Evolutionary conservation across 2,113 vertebrate species (phyloP).

Genomic region (Gopherus flavomarginatus): DNA sequence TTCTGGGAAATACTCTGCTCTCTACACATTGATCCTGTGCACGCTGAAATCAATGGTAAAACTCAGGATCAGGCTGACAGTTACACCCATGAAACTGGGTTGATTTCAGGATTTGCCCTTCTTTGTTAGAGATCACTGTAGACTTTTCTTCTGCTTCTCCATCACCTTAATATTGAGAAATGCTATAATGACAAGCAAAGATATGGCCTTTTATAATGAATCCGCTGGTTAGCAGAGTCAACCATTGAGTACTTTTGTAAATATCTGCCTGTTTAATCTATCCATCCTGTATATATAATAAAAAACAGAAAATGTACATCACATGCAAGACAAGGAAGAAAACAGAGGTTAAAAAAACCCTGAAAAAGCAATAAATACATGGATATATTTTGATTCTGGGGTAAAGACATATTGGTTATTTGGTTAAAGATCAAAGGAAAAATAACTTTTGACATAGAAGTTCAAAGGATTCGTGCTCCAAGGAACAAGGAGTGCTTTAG

Average conservation of each 20-base stretch:
- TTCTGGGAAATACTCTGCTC: not conserved
- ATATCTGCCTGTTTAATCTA: not conserved
- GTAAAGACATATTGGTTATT: not conserved
- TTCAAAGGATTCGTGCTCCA: slow-evolving; percentile 27
- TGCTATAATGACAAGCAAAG: not conserved
- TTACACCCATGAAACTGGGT: not conserved
- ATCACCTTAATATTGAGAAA: not conserved
- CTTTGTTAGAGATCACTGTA: not conserved
- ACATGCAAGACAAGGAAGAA: not conserved
- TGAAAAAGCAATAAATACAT: not conserved
- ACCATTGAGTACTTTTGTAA: not conserved
- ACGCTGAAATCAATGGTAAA: slow-evolving; percentile 9
- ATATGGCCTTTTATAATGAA: not conserved
- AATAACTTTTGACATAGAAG: slow-evolving; percentile 8
- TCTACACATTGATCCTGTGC: not conserved
- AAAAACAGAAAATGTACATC: not conserved
- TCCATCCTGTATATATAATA: slow-evolving; percentile 6
- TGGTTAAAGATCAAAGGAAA: not conserved
- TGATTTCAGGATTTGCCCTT: not conserved
- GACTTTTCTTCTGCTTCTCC: not conserved
- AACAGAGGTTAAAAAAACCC: not conserved
- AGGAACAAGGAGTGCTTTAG: slow-evolving; percentile 16
- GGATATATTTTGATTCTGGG: not conserved
- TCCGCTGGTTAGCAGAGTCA: not conserved
- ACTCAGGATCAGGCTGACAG: slow-evolving; percentile 5